Evolutionary conservation across 2,888 invertebrate species (phyloP).

Genomic region (Caradrina kadenii): DNA sequence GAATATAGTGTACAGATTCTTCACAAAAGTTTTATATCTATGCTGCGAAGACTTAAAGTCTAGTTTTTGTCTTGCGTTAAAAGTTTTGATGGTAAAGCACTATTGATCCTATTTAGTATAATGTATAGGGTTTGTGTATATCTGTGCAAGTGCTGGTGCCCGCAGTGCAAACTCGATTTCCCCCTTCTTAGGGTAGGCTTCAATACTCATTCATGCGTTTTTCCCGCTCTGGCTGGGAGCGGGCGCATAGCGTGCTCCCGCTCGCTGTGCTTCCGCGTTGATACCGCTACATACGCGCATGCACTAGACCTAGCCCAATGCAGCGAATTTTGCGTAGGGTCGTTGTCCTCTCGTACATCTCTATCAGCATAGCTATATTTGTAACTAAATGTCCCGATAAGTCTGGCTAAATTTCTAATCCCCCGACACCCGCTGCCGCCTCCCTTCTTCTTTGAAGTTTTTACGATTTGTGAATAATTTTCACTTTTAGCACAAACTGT

Average conservation of each 20-base stretch:
- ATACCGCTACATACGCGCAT: slow-evolving; percentile 86
- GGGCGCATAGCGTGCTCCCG: slow-evolving; percentile 81
- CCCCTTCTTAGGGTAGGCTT: slow-evolving; percentile 90
- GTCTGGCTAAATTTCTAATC: slow-evolving; percentile 76
- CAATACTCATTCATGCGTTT: slow-evolving; percentile 89
- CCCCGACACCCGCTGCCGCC: slow-evolving; percentile 43
- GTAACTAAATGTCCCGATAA: slow-evolving; percentile 69
- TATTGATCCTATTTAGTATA: slow-evolving; percentile 84
- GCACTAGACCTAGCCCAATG: slow-evolving; percentile 91
- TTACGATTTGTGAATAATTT: slow-evolving; percentile 67
- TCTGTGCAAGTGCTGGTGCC: slow-evolving; percentile 84
- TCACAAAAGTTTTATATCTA: not conserved
- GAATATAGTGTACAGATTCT: not conserved
- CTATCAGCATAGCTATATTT: slow-evolving; percentile 68
- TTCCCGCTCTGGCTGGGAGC: slow-evolving; percentile 83
- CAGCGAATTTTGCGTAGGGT: slow-evolving; percentile 91
- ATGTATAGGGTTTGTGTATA: slow-evolving; percentile 80
- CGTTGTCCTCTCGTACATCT: slow-evolving; percentile 85
- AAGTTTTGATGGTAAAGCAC: slow-evolving; percentile 66
- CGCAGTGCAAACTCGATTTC: slow-evolving; percentile 89
- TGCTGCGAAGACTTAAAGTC: not conserved
- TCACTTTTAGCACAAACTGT: slow-evolving; percentile 77
- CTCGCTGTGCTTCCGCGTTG: slow-evolving; percentile 85
- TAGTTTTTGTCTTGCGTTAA: slow-evolving; percentile 23
- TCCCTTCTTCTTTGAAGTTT: slow-evolving; percentile 56